These are phyloP conservation scores for Podargus strigoides DNA, from an alignment of 2,797 vertebrate species.

Conservation along the genomic window DNA sequence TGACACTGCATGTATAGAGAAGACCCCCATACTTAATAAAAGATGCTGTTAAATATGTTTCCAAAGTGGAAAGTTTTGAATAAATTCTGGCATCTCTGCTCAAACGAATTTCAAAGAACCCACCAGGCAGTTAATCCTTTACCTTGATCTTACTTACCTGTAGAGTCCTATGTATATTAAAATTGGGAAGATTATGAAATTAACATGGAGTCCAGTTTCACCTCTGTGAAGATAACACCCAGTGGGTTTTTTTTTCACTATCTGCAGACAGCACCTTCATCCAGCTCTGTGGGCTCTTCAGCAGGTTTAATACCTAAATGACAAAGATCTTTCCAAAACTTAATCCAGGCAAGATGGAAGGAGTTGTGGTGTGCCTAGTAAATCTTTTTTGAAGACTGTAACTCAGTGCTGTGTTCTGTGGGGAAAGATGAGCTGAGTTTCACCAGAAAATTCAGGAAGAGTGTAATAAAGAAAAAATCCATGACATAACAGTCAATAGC, in stretches of 20 bases:
- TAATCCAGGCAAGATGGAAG: background rate
- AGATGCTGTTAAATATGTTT: background rate
- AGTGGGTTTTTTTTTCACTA: slow-evolving; percentile 1
- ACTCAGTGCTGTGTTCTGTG: background rate
- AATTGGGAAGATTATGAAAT: background rate
- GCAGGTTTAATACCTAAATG: background rate
- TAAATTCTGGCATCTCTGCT: background rate
- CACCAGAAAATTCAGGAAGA: background rate
- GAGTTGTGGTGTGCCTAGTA: background rate
- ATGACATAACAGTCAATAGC: background rate
- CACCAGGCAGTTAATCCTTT: background rate
- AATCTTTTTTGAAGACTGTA: background rate
- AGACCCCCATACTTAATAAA: background rate
- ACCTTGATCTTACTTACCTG: slow-evolving; percentile 1
- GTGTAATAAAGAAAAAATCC: background rate
- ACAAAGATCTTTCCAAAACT: background rate
- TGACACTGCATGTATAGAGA: background rate
- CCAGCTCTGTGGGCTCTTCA: background rate
- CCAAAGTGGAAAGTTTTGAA: background rate
- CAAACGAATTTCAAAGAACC: background rate
- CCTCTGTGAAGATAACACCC: background rate
- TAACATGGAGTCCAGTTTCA: background rate
- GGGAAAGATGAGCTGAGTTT: background rate
- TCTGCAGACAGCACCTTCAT: background rate
- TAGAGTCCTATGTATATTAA: background rate